A percentile compares a stretch with the other conserved stretches of the same genome.
Conservation (phyloP, 2,888 invertebrate genomes). For the Eremobia ochroleuca region DNA sequence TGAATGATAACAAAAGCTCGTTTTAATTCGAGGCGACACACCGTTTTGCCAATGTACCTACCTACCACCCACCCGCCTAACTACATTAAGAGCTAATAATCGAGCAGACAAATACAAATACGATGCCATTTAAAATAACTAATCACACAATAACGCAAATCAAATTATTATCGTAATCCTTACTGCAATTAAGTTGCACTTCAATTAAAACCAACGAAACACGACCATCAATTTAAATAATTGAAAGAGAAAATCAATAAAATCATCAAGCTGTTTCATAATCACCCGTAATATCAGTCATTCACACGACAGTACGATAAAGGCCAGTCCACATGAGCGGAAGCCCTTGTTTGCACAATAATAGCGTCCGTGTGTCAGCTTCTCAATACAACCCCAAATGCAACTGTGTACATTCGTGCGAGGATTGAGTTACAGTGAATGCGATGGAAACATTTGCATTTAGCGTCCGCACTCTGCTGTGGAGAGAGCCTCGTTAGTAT, state of each 20-base stretch:
- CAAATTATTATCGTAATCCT: conserved; percentile 11
- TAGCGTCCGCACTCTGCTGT: conserved; percentile 61
- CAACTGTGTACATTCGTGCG: conserved; percentile 90
- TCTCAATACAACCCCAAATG: conserved; percentile 88
- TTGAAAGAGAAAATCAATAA: conserved; percentile 57
- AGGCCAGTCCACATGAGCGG: conserved; percentile 77
- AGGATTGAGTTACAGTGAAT: conserved; percentile 88
- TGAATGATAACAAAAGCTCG: conserved; percentile 90
- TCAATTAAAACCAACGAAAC: conserved; percentile 56
- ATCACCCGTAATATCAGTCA: conserved; percentile 64
- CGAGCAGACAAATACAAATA: conserved; percentile 26
- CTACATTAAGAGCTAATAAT: conserved; percentile 48
- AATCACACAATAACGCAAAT: conserved; percentile 2
- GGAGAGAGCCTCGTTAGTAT: conserved; percentile 62
- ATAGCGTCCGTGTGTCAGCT: conserved; percentile 80
- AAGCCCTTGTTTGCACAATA: conserved; percentile 87
- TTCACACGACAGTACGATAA: conserved; percentile 74
- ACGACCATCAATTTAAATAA: conserved; percentile 57
- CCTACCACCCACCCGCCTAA: conserved; percentile 57
- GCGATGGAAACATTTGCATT: conserved; percentile 87
- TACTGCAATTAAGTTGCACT: conserved; percentile 38
- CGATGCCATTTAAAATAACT: conserved; percentile 12
- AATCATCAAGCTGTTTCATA: conserved; percentile 60
- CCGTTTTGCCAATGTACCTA: conserved; percentile 73
- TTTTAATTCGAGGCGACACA: conserved; percentile 86